Conservation (phyloP, 2,113 vertebrate species). For the Cynoglossus semilaevis region DNA sequence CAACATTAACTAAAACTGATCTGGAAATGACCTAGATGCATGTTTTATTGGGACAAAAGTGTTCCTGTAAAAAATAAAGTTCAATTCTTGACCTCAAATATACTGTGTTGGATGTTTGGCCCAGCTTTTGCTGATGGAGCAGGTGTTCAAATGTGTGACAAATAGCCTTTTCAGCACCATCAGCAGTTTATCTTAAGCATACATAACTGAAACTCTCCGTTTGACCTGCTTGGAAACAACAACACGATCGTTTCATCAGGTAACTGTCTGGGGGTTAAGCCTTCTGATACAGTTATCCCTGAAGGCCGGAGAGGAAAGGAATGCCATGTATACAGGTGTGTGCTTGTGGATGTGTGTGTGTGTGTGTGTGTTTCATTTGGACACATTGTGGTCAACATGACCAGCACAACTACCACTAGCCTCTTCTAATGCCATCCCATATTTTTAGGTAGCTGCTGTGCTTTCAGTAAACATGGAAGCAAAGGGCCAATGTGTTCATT, state of each 20-base stretch:
- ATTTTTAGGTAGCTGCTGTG: constrained; percentile 48
- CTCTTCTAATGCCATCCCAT: constrained; percentile 43
- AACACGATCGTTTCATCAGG: constrained; percentile 55
- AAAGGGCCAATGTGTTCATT: constrained; percentile 27
- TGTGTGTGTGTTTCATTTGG: constrained; percentile 20
- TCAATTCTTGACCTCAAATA: neutral
- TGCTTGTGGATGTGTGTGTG: neutral
- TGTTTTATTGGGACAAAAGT: too few species aligned
- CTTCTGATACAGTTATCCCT: constrained; percentile 14
- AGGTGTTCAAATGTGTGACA: neutral
- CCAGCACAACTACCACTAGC: constrained; percentile 11
- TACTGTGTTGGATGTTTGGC: neutral
- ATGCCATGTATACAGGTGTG: constrained; percentile 9
- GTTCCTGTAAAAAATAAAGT: too few species aligned
- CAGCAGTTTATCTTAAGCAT: neutral
- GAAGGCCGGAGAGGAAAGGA: neutral
- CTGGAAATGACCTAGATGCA: too few species aligned
- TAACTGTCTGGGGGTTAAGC: constrained; percentile 33
- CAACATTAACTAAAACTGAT: too few species aligned
- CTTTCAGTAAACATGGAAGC: constrained; percentile 61
- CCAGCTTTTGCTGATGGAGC: constrained; percentile 1
- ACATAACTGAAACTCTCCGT: neutral
- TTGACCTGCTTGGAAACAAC: constrained; percentile 26
- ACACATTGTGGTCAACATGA: constrained; percentile 2
- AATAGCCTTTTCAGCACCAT: neutral